Conservation (phyloP, 2,888 invertebrate genomes). For the Meganola albula region DNA sequence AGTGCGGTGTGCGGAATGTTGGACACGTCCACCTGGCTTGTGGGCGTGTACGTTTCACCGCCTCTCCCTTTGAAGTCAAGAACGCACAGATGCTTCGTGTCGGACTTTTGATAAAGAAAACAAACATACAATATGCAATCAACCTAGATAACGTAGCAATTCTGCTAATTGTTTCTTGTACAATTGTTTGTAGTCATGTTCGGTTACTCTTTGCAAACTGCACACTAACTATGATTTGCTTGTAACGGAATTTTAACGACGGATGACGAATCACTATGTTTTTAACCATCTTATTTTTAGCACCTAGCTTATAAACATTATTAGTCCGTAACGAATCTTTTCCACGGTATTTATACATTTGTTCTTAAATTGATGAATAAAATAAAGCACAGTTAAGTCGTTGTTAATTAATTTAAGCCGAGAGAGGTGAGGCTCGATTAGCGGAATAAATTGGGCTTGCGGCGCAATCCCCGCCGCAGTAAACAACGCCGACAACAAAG, state of each 20-base stretch:
- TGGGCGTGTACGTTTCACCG: slow-evolving; percentile 45
- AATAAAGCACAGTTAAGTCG: slow-evolving; percentile 51
- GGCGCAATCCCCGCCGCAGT: slow-evolving; percentile 62
- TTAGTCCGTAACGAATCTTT: too few species aligned
- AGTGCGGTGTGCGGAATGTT: slow-evolving; percentile 48
- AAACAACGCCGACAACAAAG: slow-evolving; percentile 69
- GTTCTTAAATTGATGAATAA: too few species aligned
- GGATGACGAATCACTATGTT: too few species aligned
- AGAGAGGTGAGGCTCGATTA: slow-evolving; percentile 67
- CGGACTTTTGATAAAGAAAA: slow-evolving; percentile 34
- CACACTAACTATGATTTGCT: too few species aligned
- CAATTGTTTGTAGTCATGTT: too few species aligned
- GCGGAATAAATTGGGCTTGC: slow-evolving; percentile 70
- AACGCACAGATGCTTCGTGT: slow-evolving; percentile 32
- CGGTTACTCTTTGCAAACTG: too few species aligned
- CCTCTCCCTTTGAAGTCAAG: slow-evolving; percentile 49
- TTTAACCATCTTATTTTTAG: too few species aligned
- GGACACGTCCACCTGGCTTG: slow-evolving; percentile 60
- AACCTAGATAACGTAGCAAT: slow-evolving; percentile 40
- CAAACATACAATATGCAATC: slow-evolving; percentile 38
- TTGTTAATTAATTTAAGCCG: slow-evolving; percentile 68
- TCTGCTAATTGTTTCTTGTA: slow-evolving; percentile 37
- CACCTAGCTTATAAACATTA: too few species aligned
- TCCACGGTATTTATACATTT: too few species aligned
- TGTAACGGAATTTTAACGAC: too few species aligned